A percentile compares a stretch with the other conserved stretches of the same genome.
Conservation (phyloP, 2,888 invertebrate species). For the Noctua fimbriata region DNA sequence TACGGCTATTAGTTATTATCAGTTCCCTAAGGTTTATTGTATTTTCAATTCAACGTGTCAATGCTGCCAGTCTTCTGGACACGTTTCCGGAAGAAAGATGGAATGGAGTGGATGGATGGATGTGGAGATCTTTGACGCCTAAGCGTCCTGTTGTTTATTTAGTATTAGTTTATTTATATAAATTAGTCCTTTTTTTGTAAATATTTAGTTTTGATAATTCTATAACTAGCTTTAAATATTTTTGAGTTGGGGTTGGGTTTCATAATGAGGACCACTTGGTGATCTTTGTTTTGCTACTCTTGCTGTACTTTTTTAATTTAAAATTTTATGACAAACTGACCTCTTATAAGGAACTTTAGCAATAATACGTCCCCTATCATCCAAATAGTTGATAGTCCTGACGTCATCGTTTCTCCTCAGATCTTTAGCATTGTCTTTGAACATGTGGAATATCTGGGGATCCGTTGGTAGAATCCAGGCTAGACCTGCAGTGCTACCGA, state of each 20-base stretch:
- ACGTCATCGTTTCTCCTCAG: slow-evolving; percentile 77
- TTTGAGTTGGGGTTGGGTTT: not conserved
- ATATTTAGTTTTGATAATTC: too few species aligned
- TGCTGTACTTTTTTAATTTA: not conserved
- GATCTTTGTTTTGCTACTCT: not conserved
- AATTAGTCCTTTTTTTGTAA: too few species aligned
- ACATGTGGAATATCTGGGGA: slow-evolving; percentile 78
- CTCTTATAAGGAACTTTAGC: slow-evolving; percentile 81
- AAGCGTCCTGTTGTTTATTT: too few species aligned
- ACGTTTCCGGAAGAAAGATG: too few species aligned
- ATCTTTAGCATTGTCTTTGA: slow-evolving; percentile 78
- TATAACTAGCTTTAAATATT: too few species aligned
- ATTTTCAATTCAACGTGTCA: not conserved
- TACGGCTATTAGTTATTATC: not conserved
- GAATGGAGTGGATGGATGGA: too few species aligned
- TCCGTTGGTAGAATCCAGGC: slow-evolving; percentile 94
- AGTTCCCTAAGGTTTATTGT: not conserved
- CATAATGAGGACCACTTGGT: not conserved
- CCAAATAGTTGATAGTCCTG: slow-evolving; percentile 79
- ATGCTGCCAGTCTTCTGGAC: too few species aligned
- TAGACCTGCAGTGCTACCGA: slow-evolving; percentile 93
- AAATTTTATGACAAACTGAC: slow-evolving; percentile 62
- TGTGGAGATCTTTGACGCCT: too few species aligned
- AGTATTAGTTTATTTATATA: too few species aligned
- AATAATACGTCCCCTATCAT: slow-evolving; percentile 78